These are phyloP conservation scores for Porites divaricata DNA, from an alignment of 92 coral and sea anemone species.

Conservation along the genomic window DNA sequence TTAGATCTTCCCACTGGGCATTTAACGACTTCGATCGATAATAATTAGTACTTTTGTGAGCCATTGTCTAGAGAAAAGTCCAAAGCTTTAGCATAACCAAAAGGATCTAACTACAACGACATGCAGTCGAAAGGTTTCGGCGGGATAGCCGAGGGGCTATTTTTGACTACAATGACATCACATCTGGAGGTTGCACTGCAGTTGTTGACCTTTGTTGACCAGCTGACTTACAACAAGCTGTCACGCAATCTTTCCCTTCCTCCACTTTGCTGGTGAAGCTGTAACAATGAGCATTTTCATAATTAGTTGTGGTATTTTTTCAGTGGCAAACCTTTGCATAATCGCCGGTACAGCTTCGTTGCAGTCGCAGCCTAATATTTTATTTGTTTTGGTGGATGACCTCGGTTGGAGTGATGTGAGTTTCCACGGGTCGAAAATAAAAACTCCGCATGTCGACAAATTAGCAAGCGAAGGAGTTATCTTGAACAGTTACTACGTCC, in stretches of 20 bases:
- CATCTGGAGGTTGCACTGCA: not conserved
- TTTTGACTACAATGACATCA: conserved; percentile 3
- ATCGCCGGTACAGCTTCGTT: conserved; percentile 2
- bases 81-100: not conserved
- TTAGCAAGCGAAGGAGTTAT: conserved; percentile 67
- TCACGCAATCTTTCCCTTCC: not conserved
- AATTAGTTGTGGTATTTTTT: not conserved
- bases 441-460: conserved; percentile 64
- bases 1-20: conserved; percentile 91
- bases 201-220: not conserved
- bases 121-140: not conserved
- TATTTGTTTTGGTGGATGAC: conserved; percentile 66
- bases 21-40: conserved; percentile 79
- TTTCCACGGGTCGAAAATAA: conserved; percentile 57
- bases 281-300: not conserved
- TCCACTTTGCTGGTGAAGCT: not conserved
- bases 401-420: conserved; percentile 80
- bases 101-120: too few relatives aligned
- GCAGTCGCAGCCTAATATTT: conserved; percentile 43
- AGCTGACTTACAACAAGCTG: not conserved
- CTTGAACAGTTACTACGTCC: conserved; percentile 65
- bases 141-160: not conserved
- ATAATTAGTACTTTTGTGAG: conserved; percentile 38
- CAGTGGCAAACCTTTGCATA: not conserved
- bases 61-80: not conserved